These are phyloP conservation scores for Peromyscus maniculatus DNA, from an alignment of 2,113 vertebrate species.

Conservation along the genomic window DNA sequence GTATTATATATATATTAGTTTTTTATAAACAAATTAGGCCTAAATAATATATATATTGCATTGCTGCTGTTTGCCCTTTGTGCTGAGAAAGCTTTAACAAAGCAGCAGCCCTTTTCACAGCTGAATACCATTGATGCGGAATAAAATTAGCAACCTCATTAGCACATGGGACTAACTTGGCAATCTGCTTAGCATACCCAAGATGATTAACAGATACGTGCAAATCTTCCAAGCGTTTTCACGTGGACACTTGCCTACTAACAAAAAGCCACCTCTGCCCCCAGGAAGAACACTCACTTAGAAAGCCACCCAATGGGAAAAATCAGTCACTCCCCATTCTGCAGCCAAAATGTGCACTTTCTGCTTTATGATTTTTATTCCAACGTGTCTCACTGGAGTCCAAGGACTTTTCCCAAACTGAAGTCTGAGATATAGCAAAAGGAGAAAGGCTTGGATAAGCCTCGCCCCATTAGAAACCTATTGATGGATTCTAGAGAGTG, in stretches of 20 bases:
- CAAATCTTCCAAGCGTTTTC: conserved; percentile 21
- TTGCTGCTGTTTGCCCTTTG: neutral
- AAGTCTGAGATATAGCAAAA: neutral
- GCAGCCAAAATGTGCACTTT: neutral
- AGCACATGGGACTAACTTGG: conserved; percentile 29
- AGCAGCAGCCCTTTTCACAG: conserved; percentile 16
- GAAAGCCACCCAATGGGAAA: neutral
- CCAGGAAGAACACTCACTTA: neutral
- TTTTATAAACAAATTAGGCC: neutral
- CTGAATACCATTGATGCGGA: neutral
- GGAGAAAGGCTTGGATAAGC: neutral
- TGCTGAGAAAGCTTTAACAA: conserved; percentile 43
- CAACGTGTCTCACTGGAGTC: neutral
- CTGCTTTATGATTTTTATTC: neutral
- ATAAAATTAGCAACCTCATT: conserved; percentile 37
- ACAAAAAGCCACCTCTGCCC: neutral
- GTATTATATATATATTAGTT: neutral
- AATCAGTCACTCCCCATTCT: neutral
- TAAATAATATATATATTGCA: neutral
- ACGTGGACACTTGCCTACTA: neutral
- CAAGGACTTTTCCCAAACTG: conserved; percentile 28
- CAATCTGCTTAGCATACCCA: neutral
- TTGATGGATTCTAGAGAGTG: neutral
- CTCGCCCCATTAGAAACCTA: conserved; percentile 27
- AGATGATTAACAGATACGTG: neutral